Percentiles rank a stretch among this genome's conserved stretches.
Evolutionary conservation across 2,797 vertebrate genomes (phyloP).

Genomic region (Buceros bicornis): DNA sequence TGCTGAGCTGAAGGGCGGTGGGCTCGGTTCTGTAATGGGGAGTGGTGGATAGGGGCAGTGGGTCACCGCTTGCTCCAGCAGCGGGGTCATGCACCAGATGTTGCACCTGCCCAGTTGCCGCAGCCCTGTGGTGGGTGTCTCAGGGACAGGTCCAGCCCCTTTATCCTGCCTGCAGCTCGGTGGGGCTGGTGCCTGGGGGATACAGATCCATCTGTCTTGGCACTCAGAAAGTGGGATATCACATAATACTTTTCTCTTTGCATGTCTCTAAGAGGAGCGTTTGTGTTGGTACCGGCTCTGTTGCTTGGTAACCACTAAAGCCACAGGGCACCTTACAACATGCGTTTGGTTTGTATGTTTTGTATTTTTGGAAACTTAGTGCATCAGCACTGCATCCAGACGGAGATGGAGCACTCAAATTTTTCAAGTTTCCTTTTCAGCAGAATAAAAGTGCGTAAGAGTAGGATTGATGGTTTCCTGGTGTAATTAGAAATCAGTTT

Average conservation of each 20-base stretch:
- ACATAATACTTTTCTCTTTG: not conserved
- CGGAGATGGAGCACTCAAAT: not conserved
- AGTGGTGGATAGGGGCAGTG: not conserved
- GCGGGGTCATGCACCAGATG: accelerated
- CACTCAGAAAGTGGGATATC: not conserved
- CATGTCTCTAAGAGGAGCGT: not conserved
- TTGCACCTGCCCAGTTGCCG: not conserved
- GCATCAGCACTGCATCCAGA: conserved; percentile 10
- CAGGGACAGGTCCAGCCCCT: not conserved
- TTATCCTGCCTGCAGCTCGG: not conserved
- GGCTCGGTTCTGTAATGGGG: not conserved
- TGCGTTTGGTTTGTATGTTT: not conserved
- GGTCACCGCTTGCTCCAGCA: not conserved
- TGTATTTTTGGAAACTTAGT: conserved; percentile 37
- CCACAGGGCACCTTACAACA: conserved; percentile 2
- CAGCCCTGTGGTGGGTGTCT: not conserved
- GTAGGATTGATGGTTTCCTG: not conserved
- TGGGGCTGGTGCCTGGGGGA: not conserved
- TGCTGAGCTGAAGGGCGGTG: not conserved
- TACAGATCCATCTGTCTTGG: not conserved
- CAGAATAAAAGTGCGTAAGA: not conserved
- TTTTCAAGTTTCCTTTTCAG: conserved; percentile 35
- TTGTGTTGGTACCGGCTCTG: not conserved
- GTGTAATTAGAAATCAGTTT: conserved; percentile 35
- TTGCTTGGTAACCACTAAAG: conserved; percentile 71